Base-by-base conservation (phyloP, 2,113 vertebrate genomes). In the Smithornis capensis region DNA sequence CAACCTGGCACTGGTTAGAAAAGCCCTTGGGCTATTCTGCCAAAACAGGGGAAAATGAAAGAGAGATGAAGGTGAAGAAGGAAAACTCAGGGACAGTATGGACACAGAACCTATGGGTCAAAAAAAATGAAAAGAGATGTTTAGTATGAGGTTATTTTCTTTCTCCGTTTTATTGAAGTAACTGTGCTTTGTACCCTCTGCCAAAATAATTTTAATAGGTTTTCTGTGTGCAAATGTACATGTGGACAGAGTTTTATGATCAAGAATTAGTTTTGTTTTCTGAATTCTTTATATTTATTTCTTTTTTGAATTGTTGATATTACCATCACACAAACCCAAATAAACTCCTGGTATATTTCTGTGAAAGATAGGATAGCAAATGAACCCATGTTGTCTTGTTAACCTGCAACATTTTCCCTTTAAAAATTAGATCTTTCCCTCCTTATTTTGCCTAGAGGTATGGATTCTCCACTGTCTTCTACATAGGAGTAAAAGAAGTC, bases 101-200 rank as follows among this genome's bases (percentile, higher is more conserved):
- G 15, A 70, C 6, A 70, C 6, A 83, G 47, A 62, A 47, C 5
- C 2, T 59, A 7, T 29, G 19, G 33, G 6, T 47, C 14, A 35
- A 62, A 71, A 84, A 73, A 21, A 7, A 6, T 6, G 3, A 40
- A 59, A 33, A 49, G 18, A 56, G 2, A 4, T 70, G 2, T 80
- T 82, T 86, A 67, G 24, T 25, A 37, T 12, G 12, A n/a, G 13
- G 74, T 83, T 53, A 37, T 19, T 69, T 9, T 45, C 14, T 5
- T 79, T 70, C 19, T 60, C 19, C 13, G 12, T 44, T 83, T 64
- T 19, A 60, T 14, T 64, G 8, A 83, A 86, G 6, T 38, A 5
- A 37, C 4, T 11, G 0, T 29, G 10, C 38, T 23, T 40, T 4
- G 3, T 16, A 25, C 50, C 2, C 4, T 19, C 4, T 4, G 6